Conservation (phyloP, 2,888 invertebrate species). For the Melieria omissa region DNA sequence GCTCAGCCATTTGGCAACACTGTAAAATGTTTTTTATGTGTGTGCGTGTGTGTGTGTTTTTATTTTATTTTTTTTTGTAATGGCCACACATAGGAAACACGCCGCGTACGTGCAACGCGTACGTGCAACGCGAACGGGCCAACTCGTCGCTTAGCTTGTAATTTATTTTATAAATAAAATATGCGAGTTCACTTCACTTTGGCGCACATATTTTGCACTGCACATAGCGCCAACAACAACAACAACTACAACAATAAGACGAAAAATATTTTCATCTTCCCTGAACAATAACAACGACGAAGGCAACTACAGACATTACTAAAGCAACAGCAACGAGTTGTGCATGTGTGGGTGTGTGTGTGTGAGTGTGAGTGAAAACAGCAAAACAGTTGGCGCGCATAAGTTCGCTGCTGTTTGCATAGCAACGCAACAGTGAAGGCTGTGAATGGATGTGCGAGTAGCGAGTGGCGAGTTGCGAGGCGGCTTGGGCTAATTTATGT, state of each 20-base stretch:
- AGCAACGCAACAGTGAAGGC: too few relatives aligned
- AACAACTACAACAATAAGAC: background rate
- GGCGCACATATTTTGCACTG: background rate
- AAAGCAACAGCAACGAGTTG: slow-evolving; percentile 5
- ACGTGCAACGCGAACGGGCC: slow-evolving; percentile 14
- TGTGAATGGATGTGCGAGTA: too few relatives aligned
- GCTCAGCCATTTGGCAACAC: slow-evolving; percentile 37
- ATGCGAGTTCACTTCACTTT: slow-evolving; percentile 42
- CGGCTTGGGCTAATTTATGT: slow-evolving; percentile 27
- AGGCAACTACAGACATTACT: background rate
- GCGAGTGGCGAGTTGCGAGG: too few relatives aligned
- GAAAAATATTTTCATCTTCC: background rate
- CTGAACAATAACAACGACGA: background rate
- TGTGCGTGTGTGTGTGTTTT: slow-evolving; percentile 8
- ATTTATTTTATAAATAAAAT: slow-evolving; percentile 48
- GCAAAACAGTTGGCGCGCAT: too few relatives aligned
- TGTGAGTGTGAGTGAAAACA: too few relatives aligned
- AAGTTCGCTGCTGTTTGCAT: too few relatives aligned
- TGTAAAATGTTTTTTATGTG: slow-evolving; percentile 6
- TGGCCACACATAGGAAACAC: background rate
- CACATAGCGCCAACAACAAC: slow-evolving; percentile 1
- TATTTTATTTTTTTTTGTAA: background rate
- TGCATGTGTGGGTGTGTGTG: background rate
- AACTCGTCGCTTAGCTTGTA: slow-evolving; percentile 43
- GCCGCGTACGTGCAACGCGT: background rate